Evolutionary conservation across 2,888 invertebrate genomes (phyloP).

Genomic region (Drosophila robusta): DNA sequence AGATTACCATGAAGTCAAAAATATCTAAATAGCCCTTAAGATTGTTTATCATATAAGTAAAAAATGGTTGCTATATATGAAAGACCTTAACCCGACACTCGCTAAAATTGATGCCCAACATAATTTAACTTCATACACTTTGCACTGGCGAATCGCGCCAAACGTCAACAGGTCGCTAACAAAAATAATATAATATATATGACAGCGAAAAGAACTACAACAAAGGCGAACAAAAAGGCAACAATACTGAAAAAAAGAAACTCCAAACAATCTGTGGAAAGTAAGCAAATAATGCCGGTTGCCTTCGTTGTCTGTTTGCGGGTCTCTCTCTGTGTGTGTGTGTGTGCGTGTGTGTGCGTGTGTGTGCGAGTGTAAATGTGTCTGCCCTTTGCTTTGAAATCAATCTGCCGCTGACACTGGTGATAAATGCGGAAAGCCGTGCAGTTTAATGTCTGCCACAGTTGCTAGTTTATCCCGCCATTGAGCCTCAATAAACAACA

Average conservation of each 20-base stretch:
- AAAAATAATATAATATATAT: slow-evolving; percentile 35
- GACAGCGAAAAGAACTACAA: slow-evolving; percentile 34
- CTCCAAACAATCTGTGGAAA: slow-evolving; percentile 51
- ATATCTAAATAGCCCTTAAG: no score
- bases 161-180: slow-evolving; percentile 53
- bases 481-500: slow-evolving; percentile 50
- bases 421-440: slow-evolving; percentile 52
- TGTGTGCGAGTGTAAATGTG: no score
- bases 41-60: no score
- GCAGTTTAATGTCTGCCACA: slow-evolving; percentile 46
- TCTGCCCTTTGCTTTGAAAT: slow-evolving; percentile 57
- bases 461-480: slow-evolving; percentile 49
- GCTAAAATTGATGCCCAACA: slow-evolving; percentile 28
- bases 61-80: no score
- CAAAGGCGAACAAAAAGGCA: slow-evolving; percentile 24
- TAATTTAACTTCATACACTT: slow-evolving; percentile 26
- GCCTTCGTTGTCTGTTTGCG: slow-evolving; percentile 17
- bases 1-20: no score
- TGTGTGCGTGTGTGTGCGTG: neutral
- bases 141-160: slow-evolving; percentile 25
- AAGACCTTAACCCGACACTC: neutral
- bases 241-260: slow-evolving; percentile 9
- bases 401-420: slow-evolving; percentile 68
- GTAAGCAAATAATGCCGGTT: slow-evolving; percentile 57
- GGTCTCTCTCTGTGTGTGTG: neutral